Evolutionary conservation across 2,888 invertebrate species (phyloP).

Genomic region (Protonemura montana): DNA sequence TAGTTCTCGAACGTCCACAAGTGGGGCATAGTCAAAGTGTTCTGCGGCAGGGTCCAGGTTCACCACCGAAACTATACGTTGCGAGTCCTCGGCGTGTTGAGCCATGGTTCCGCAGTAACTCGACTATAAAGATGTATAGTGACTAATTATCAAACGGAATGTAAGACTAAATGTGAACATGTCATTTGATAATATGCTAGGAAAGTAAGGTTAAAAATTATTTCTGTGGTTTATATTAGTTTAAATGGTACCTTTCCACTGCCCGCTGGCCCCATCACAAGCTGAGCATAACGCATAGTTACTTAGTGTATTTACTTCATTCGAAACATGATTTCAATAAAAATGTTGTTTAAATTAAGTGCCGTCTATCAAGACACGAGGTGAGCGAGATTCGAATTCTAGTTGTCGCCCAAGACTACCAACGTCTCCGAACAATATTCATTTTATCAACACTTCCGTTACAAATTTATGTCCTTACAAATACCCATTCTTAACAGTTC

Average conservation of each 20-base stretch:
- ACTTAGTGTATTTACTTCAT: neutral
- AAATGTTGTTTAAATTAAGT: too few species aligned
- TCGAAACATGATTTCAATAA: neutral
- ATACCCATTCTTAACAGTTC: too few species aligned
- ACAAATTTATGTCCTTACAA: too few species aligned
- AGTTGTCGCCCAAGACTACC: too few species aligned
- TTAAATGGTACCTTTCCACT: constrained; percentile 85
- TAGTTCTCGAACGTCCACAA: constrained; percentile 85
- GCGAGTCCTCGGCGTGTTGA: constrained; percentile 79
- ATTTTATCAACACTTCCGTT: too few species aligned
- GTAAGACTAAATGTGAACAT: too few species aligned
- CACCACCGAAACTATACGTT: constrained; percentile 82
- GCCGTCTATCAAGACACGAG: too few species aligned
- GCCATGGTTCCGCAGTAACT: constrained; percentile 92
- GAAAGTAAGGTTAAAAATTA: neutral
- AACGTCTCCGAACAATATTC: too few species aligned
- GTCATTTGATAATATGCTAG: neutral
- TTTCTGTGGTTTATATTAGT: constrained; percentile 19
- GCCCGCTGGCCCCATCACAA: constrained; percentile 97
- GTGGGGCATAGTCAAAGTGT: constrained; percentile 88
- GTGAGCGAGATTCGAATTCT: too few species aligned
- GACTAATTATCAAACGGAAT: neutral
- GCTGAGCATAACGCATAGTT: constrained; percentile 89
- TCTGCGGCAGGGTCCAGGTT: constrained; percentile 99
- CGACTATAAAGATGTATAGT: constrained; percentile 69